phyloP scores from a whole-genome alignment of 2,797 vertebrate species.

The Mycteria americana region DNA sequence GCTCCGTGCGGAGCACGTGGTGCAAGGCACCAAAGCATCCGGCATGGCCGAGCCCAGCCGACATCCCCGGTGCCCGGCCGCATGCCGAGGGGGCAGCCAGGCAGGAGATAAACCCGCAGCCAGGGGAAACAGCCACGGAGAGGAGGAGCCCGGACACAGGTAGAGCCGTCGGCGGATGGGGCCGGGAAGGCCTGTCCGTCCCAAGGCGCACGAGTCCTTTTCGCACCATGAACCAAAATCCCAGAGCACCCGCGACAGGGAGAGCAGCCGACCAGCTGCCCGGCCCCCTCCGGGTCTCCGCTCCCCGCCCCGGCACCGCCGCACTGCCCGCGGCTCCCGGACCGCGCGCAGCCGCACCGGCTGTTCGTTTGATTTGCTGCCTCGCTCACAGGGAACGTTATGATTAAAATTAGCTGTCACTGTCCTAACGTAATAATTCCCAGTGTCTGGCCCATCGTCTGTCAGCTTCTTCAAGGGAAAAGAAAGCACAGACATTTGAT shows the following conservation, averaged over 20 bases:
- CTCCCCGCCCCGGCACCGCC: neutral
- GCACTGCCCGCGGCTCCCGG: neutral
- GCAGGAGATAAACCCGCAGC: neutral
- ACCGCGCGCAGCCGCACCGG: neutral
- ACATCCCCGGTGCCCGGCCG: fast-evolving
- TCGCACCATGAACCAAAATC: neutral
- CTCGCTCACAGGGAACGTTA: neutral
- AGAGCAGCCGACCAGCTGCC: neutral
- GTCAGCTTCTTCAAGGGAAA: constrained; percentile 43
- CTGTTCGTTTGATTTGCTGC: neutral
- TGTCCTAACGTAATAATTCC: constrained; percentile 47
- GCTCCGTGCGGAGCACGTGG: fast-evolving
- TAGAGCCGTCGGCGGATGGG: fast-evolving
- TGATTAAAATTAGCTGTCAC: constrained; percentile 39
- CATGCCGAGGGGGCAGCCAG: neutral
- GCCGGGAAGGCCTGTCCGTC: neutral
- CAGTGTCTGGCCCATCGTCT: constrained; percentile 16
- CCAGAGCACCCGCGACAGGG: neutral
- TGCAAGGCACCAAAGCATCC: fast-evolving
- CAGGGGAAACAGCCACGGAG: fast-evolving
- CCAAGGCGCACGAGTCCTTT: fast-evolving
- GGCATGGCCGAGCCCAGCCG: fast-evolving
- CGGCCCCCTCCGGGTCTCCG: fast-evolving
- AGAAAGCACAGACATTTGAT: constrained; percentile 34
- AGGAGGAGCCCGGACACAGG: neutral